A percentile compares a stretch with the other conserved stretches of the same genome.
phyloP scores from a whole-genome alignment of 2,888 invertebrate species.

The Pelosia muscerda region DNA sequence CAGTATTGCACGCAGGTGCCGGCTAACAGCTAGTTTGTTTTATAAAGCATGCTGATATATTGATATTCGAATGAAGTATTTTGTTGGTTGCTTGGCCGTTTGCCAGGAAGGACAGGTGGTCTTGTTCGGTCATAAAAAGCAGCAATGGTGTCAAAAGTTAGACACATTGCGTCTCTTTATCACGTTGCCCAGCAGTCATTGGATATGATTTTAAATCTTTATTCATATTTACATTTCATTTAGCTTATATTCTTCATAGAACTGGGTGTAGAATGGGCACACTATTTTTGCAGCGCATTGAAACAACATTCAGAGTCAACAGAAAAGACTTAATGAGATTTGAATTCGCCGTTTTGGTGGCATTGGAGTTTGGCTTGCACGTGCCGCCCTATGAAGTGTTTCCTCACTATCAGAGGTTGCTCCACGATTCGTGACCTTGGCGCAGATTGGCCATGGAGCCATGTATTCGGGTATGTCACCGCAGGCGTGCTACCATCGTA shows the following conservation, averaged over 20 bases:
- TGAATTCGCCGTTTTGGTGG: slow-evolving; percentile 98
- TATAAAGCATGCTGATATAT: neutral
- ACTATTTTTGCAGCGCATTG: slow-evolving; percentile 90
- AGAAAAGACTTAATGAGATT: slow-evolving; percentile 96
- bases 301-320: slow-evolving; percentile 95
- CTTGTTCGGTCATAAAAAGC: neutral
- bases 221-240: neutral
- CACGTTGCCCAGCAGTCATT: neutral
- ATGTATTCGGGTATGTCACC: slow-evolving; percentile 58
- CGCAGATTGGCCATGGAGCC: slow-evolving; percentile 68
- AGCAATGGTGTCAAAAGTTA: neutral
- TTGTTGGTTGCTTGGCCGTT: neutral
- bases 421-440: slow-evolving; percentile 95
- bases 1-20: too few relatives aligned
- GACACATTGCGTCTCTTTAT: neutral
- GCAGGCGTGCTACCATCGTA: slow-evolving; percentile 73
- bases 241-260: neutral
- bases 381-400: slow-evolving; percentile 96
- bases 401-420: slow-evolving; percentile 97
- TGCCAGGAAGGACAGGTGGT: neutral
- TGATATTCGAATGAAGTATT: neutral
- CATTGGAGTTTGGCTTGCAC: slow-evolving; percentile 97
- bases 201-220: neutral
- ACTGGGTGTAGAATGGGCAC: too few relatives aligned
- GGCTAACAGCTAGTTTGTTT: neutral